Conservation (phyloP, 1,140 invertebrate species). For the Sipha flava region DNA sequence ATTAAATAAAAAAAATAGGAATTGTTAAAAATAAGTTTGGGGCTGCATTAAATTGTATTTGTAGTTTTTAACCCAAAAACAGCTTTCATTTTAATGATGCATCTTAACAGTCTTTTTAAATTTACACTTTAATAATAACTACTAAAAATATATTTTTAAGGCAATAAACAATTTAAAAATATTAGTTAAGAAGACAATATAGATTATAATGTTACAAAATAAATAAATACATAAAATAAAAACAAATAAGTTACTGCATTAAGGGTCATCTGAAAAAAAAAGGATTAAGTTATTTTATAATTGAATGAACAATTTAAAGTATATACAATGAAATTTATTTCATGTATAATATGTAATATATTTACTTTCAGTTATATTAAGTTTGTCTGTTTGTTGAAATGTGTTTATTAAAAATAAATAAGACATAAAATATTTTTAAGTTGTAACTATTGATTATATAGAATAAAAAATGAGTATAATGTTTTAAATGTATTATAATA, state of each 20-base stretch:
- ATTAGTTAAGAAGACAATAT: conserved; percentile 26
- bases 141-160: conserved; percentile 22
- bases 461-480: no score
- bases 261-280: conserved; percentile 25
- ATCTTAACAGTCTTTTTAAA: conserved; percentile 11
- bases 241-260: conserved; percentile 13
- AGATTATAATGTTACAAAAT: conserved; percentile 26
- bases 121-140: neutral
- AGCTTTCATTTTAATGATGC: neutral
- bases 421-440: no score
- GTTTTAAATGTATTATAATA: no score
- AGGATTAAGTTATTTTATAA: no score
- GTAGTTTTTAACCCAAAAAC: conserved; percentile 7
- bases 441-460: no score
- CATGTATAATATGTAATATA: no score
- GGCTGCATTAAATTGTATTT: conserved; percentile 1
- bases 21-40: conserved; percentile 14
- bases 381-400: no score
- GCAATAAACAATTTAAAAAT: conserved; percentile 19
- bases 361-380: no score
- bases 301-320: no score
- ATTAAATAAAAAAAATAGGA: conserved; percentile 3
- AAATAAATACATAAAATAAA: conserved; percentile 18
- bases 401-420: no score
- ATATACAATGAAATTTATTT: no score